A percentile compares a stretch with the other conserved stretches of the same genome.
phyloP scores from a whole-genome alignment of 2,888 invertebrate species.

The Tenthredo amoena region DNA sequence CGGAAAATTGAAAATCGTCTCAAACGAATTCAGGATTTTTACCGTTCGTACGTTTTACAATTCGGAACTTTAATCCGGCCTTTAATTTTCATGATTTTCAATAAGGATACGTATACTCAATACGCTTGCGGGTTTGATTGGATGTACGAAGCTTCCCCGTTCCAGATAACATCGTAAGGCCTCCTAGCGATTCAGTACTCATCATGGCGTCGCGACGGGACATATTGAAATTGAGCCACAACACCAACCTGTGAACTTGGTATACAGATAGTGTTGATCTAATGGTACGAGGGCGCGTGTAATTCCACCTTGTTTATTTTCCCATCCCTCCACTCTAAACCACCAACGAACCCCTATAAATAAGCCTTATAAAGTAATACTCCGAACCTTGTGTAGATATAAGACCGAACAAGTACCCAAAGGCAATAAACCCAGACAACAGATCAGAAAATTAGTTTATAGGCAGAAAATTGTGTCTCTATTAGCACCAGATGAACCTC shows the following conservation, averaged over 20 bases:
- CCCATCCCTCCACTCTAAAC: not conserved
- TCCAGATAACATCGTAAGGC: not conserved
- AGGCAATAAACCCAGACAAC: not conserved
- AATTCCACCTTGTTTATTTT: constrained; percentile 25
- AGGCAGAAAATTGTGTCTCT: not conserved
- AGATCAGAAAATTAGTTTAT: not conserved
- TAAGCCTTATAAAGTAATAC: not conserved
- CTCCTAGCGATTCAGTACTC: constrained; percentile 1
- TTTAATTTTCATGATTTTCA: too few relatives aligned
- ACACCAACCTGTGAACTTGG: not conserved
- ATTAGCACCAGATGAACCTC: constrained; percentile 19
- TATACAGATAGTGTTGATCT: not conserved
- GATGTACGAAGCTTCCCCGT: not conserved
- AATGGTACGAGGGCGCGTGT: not conserved
- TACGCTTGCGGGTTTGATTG: not conserved
- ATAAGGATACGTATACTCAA: too few relatives aligned
- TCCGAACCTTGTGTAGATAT: not conserved
- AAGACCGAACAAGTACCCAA: not conserved
- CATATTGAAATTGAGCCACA: constrained; percentile 30
- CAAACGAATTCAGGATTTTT: too few relatives aligned
- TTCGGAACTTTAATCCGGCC: too few relatives aligned
- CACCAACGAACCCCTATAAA: too few relatives aligned
- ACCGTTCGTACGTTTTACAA: too few relatives aligned
- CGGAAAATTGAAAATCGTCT: too few relatives aligned
- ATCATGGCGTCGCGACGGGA: constrained; percentile 13